Percentiles rank a stretch among this genome's conserved stretches.
Conservation (phyloP, 1,140 invertebrate genomes). For the Hypothenemus hampei region DNA sequence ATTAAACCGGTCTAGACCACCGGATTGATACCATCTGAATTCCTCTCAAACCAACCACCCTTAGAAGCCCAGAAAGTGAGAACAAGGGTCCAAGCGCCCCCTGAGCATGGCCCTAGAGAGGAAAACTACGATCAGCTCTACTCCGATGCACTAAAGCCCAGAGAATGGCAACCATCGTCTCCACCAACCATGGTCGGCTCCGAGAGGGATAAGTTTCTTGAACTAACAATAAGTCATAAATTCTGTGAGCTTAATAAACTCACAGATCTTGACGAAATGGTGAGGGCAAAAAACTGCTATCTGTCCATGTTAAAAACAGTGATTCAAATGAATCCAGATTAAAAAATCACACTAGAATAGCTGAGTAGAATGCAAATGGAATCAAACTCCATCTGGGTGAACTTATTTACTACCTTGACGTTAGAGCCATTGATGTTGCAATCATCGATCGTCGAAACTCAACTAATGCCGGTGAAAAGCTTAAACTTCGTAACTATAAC, state of each 20-base stretch:
- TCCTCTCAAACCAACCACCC: background rate
- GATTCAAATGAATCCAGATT: background rate
- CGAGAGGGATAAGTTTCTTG: too few species aligned
- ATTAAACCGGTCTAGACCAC: background rate
- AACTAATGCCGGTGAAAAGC: background rate
- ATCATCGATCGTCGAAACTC: background rate
- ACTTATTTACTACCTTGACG: background rate
- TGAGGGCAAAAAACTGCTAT: background rate
- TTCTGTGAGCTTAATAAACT: background rate
- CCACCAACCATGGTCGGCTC: background rate
- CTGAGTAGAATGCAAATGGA: background rate
- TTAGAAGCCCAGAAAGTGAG: background rate
- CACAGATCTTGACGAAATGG: background rate
- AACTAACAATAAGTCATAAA: background rate
- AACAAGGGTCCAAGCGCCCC: background rate
- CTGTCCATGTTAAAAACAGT: background rate
- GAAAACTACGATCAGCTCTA: too few species aligned
- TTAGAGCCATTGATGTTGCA: background rate
- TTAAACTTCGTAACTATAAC: background rate
- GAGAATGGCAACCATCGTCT: background rate
- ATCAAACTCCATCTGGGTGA: background rate
- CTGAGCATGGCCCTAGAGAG: too few species aligned
- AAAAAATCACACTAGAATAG: too few species aligned
- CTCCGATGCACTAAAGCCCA: too few species aligned
- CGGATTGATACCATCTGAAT: background rate